These are phyloP conservation scores for Apamea anceps DNA, from an alignment of 2,888 invertebrate genomes.

Conservation along the genomic window DNA sequence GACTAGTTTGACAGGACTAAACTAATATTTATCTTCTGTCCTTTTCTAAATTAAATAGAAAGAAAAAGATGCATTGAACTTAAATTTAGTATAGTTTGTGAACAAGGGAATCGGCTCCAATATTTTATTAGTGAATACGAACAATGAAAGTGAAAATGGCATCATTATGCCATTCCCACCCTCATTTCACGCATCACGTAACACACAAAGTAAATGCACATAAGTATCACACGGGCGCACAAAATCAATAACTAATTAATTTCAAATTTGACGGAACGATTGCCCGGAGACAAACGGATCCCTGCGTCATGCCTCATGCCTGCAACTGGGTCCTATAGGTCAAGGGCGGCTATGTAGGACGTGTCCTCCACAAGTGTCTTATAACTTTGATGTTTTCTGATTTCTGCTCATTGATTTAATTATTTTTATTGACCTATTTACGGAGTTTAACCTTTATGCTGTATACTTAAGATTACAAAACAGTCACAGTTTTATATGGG, in stretches of 20 bases:
- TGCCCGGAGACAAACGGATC: slow-evolving; percentile 1
- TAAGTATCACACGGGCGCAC: slow-evolving; percentile 1
- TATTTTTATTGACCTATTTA: neutral
- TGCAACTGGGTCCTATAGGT: slow-evolving; percentile 34
- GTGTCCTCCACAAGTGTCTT: slow-evolving; percentile 33
- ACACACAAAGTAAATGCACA: neutral
- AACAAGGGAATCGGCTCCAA: too few relatives aligned
- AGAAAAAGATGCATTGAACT: too few relatives aligned
- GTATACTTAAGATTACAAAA: neutral
- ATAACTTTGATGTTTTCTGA: slow-evolving; percentile 10
- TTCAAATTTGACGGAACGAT: slow-evolving; percentile 25
- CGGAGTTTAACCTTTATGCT: neutral
- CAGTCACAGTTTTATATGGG: too few relatives aligned
- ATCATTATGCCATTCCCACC: neutral
- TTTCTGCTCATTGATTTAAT: slow-evolving; percentile 21
- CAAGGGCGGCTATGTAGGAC: slow-evolving; percentile 45
- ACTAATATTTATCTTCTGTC: too few relatives aligned
- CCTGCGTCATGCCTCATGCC: neutral
- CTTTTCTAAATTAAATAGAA: too few relatives aligned
- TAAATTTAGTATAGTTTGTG: too few relatives aligned
- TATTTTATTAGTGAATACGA: neutral
- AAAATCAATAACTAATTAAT: slow-evolving; percentile 37
- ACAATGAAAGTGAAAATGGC: neutral
- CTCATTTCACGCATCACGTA: neutral
- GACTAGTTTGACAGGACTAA: too few relatives aligned